Conservation (phyloP, 2,113 vertebrate genomes). For the Thomomys bottae region DNA sequence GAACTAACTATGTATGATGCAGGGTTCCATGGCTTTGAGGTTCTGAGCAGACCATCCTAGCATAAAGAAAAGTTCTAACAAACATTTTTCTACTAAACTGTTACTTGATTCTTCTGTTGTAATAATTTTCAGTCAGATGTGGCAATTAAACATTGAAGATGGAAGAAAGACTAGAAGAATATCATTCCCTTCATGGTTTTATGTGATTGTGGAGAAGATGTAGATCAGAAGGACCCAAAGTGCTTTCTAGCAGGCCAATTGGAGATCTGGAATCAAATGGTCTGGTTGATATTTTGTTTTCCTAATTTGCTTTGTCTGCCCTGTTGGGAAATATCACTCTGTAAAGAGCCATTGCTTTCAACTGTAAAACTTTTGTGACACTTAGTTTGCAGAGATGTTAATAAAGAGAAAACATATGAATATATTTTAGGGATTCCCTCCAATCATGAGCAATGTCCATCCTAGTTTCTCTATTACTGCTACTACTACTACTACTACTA, state of each 20-base stretch:
- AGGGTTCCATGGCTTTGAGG: rapidly evolving
- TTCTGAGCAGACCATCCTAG: background rate
- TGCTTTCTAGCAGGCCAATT: no score
- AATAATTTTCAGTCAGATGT: background rate
- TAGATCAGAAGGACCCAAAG: background rate
- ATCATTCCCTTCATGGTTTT: background rate
- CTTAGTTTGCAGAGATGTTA: slow-evolving; percentile 40
- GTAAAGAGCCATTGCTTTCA: slow-evolving; percentile 36
- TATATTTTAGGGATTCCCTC: background rate
- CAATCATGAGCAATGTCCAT: background rate
- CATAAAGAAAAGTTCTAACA: background rate
- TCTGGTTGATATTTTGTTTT: background rate
- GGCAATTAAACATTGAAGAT: slow-evolving; percentile 33
- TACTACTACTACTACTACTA: background rate
- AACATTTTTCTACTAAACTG: background rate
- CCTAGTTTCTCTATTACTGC: background rate
- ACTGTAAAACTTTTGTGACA: slow-evolving; percentile 48
- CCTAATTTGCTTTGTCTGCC: background rate
- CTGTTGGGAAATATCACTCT: slow-evolving; percentile 8
- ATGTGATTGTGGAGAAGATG: background rate
- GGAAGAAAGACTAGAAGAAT: background rate
- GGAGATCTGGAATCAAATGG: slow-evolving; percentile 2
- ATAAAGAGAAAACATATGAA: slow-evolving; percentile 48
- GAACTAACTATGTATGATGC: background rate
- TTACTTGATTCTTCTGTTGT: background rate